These are phyloP conservation scores for Schizaphis graminum DNA, from an alignment of 2,888 invertebrate species.

Conservation along the genomic window DNA sequence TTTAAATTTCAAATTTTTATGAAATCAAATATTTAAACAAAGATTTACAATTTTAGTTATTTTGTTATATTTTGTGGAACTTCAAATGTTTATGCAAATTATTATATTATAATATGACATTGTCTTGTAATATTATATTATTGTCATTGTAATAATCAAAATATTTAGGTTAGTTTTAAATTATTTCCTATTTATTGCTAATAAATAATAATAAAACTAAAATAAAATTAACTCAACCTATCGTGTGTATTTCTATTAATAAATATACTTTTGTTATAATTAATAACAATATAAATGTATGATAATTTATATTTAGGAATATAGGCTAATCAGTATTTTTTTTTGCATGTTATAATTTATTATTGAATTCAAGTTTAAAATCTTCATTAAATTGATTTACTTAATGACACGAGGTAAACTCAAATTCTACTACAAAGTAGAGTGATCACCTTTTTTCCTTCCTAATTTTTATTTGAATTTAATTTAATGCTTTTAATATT, in stretches of 20 bases:
- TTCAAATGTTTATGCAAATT: background rate
- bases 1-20: background rate
- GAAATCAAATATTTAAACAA: background rate
- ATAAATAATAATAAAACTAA: too few relatives aligned
- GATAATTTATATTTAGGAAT: background rate
- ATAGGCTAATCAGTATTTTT: background rate
- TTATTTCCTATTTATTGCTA: too few relatives aligned
- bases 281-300: background rate
- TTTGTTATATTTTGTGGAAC: background rate
- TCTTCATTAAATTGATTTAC: background rate
- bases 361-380: background rate
- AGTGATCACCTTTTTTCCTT: background rate
- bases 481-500: background rate
- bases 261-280: background rate
- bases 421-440: background rate
- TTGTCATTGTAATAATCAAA: background rate
- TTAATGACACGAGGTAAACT: background rate
- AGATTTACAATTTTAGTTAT: background rate
- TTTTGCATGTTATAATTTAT: background rate
- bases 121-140: background rate
- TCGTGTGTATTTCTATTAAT: background rate
- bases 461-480: background rate
- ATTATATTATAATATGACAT: background rate
- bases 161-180: background rate
- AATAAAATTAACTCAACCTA: too few relatives aligned